Base-by-base conservation (phyloP, 2,797 vertebrate genomes). In the Enteromius trimaculatus region DNA sequence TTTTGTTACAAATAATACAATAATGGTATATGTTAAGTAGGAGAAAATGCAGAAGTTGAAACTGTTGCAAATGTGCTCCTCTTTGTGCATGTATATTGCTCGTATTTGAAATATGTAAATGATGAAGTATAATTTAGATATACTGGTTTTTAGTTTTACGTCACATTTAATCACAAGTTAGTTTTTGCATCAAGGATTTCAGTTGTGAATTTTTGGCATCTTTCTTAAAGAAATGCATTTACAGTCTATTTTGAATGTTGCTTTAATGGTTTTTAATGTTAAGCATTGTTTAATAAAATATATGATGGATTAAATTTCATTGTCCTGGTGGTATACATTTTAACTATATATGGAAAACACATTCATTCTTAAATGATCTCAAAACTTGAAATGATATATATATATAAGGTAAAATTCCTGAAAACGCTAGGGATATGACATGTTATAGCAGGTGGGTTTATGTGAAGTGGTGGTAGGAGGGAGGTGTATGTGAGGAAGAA, bases 1-100 rank as follows among this genome's bases (percentile, higher is more conserved):
- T 71, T 81, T 62, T 71, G 53, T 9, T 47, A 4, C 34, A 34
- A 34, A 34, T 34, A 34, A 34, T 34, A 29, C n/a, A 62, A 17
- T 49, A 47, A 47, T 5, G 4, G 10, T 21, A 2, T 14, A 62
- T 62, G 72, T 58, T 76, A 69, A 69, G 47, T 26, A 42, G n/a
- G n/a, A 69, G 14, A 62, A n/a, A n/a, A 62, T 62, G 55, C 55
- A 62, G 75, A 62, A 77, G 4, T 68, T 79, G 4, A 70, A 21
- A 11, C 34, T 62, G 6, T 39, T 70, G 23, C 51, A 68, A 68
- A 79, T 3, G 2, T 69, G 4, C 53, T 68, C 21, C n/a, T 37
- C 9, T 19, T 11, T 65, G 44, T 80, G 17, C 11, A 4, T 60
- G 51, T 44, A 21, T 34, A 6, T 44, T 71, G 42, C 11, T 71